Conservation (phyloP, 2,888 invertebrate genomes). For the Harpagoxenus sublaevis region DNA sequence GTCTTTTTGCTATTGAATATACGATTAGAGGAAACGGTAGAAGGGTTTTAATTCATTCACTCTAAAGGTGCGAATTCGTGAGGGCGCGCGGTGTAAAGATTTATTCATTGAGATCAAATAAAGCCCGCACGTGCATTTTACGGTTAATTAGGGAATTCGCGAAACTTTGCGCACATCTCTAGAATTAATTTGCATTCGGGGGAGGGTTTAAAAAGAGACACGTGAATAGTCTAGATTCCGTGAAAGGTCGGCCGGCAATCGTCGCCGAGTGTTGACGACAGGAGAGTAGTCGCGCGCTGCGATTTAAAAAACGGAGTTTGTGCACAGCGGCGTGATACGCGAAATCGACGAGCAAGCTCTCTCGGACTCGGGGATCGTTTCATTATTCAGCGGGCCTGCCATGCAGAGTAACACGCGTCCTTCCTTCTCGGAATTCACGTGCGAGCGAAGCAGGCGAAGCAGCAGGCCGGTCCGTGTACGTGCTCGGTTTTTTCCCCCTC, state of each 20-base stretch:
- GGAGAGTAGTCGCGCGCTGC: slow-evolving; percentile 8
- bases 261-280: slow-evolving; percentile 17
- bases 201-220: neutral
- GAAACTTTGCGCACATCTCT: neutral
- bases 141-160: slow-evolving; percentile 19
- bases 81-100: neutral
- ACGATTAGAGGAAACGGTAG: neutral
- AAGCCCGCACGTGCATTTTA: neutral
- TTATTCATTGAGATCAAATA: slow-evolving; percentile 26
- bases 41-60: neutral
- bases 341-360: slow-evolving; percentile 58
- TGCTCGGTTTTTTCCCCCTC: slow-evolving; percentile 49
- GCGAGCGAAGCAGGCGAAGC: slow-evolving; percentile 42
- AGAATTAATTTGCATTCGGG: slow-evolving; percentile 6
- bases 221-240: slow-evolving; percentile 9
- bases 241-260: slow-evolving; percentile 32
- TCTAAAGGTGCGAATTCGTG: neutral
- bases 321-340: slow-evolving; percentile 37
- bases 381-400: slow-evolving; percentile 76
- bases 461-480: slow-evolving; percentile 16
- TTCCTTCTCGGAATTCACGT: slow-evolving; percentile 60
- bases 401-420: slow-evolving; percentile 69
- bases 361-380: slow-evolving; percentile 70
- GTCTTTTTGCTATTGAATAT: slow-evolving; percentile 2
- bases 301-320: slow-evolving; percentile 29